Evolutionary conservation across 30 jellyfish, hydroid and myxozoan genomes (phyloP), one percentile per base, ranked within the genome.

Genomic region (Clytia hemisphaerica): DNA sequence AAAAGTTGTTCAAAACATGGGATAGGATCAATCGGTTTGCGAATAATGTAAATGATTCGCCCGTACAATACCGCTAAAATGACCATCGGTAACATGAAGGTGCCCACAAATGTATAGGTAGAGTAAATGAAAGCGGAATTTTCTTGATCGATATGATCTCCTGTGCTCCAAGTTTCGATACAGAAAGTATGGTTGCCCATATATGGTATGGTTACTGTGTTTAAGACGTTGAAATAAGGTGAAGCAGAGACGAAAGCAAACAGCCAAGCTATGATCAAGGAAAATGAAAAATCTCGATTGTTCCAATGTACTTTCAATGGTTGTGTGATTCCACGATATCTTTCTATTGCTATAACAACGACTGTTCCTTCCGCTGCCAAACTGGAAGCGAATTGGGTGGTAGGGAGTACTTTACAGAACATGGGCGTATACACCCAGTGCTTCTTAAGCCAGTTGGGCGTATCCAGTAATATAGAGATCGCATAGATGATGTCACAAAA

Each of bases 61-160:
- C 64, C 76, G 61, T 62, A 62, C 66, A 62, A 30, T 9, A 62
- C 31, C 15, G 61, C 62, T 4, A 62, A 25, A 15, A 62, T 62
- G 28, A 30, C 15, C 12, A 62, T 34, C 15, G 76, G 76, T 4
- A 62, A 25, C 10, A 62, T 35, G 30, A 62, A 62, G 31, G 35
- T 62, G 24, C 72, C 14, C 4, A 37, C 15, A 15, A 62, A 62
- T 12, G 21, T 28, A 25, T 62, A 33, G 19, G 21, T 0, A 34
- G 67, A 19, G 2, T 38, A 38, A 25, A 38, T 33, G 6, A 38
- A 24, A 22, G 76, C 15, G 4, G 30, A 4, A 7, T n/a, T n/a
- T n/a, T 62, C 63, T 12, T 26, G 12, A 14, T 24, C 61, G 62
- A 22, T 22, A 6, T 22, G 4, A 26, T 26, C 1, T n/a, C 5